These are phyloP conservation scores for Drosophila lini DNA, from an alignment of 1,140 invertebrate genomes.

Conservation along the genomic window DNA sequence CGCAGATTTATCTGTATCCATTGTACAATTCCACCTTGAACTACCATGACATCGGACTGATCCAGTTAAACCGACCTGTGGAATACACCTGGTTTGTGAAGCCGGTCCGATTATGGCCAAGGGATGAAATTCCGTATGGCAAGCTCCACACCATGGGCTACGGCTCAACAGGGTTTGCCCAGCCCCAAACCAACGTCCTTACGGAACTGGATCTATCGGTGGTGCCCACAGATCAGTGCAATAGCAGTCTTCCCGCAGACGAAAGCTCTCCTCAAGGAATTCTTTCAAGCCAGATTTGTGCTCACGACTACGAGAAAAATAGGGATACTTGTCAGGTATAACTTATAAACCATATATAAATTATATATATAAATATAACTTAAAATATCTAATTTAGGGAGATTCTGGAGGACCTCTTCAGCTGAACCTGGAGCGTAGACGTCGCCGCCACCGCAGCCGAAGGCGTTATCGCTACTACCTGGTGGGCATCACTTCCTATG, in stretches of 20 bases:
- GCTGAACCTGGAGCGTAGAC: slow-evolving; percentile 72
- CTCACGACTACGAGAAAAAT: slow-evolving; percentile 59
- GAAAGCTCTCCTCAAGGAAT: slow-evolving; percentile 47
- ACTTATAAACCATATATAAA: no score
- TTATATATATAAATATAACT: no score
- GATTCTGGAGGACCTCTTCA: slow-evolving; percentile 67
- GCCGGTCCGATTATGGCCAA: slow-evolving; percentile 52
- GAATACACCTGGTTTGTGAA: slow-evolving; percentile 63
- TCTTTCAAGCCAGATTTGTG: slow-evolving; percentile 63
- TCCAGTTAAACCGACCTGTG: slow-evolving; percentile 49
- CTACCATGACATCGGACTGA: slow-evolving; percentile 67
- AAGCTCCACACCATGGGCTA: slow-evolving; percentile 67
- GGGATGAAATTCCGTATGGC: slow-evolving; percentile 55
- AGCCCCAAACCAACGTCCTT: slow-evolving; percentile 59
- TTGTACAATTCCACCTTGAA: slow-evolving; percentile 45
- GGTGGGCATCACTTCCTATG: slow-evolving; percentile 81
- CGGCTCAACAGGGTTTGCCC: slow-evolving; percentile 62
- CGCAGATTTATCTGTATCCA: slow-evolving; percentile 53
- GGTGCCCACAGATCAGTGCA: slow-evolving; percentile 50
- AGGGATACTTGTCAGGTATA: slow-evolving; percentile 68
- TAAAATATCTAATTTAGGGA: slow-evolving; percentile 28
- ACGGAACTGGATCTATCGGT: slow-evolving; percentile 63
- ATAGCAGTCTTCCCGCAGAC: slow-evolving; percentile 46
- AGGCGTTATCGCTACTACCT: slow-evolving; percentile 58
- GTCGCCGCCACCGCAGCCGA: slow-evolving; percentile 26